phyloP scores from a whole-genome alignment of 2,113 vertebrate genomes.

The Progne subis region DNA sequence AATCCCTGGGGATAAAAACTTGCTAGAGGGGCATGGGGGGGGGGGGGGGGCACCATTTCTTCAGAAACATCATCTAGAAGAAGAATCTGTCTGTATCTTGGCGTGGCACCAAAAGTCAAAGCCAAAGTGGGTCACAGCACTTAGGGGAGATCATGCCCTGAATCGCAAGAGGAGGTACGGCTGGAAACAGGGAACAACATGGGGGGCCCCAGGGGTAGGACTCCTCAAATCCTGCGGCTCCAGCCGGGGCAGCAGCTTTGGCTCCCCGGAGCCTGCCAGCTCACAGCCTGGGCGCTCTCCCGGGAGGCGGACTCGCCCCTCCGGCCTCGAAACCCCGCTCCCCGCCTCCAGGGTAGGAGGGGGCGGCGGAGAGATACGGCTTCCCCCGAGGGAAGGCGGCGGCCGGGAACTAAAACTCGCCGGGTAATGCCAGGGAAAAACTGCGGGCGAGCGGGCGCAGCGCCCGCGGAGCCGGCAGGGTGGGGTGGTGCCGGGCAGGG shows the following conservation, averaged over 20 bases:
- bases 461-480: neutral
- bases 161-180: neutral
- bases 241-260: neutral
- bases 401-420: neutral
- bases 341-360: neutral
- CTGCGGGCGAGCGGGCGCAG: neutral
- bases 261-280: neutral
- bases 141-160: neutral
- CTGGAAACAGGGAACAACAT: neutral
- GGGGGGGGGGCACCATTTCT: neutral
- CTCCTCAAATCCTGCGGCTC: neutral
- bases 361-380: constrained; percentile 3
- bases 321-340: constrained; percentile 7
- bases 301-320: neutral
- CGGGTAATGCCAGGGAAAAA: neutral
- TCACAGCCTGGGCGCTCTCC: neutral
- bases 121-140: constrained; percentile 19
- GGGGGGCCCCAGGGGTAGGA: neutral
- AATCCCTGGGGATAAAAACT: neutral
- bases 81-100: neutral
- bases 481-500: neutral
- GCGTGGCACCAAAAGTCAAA: neutral
- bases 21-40: neutral
- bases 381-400: constrained; percentile 7
- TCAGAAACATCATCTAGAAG: neutral